phyloP scores from a whole-genome alignment of 2,888 invertebrate genomes.

The Ophion ellenae region DNA sequence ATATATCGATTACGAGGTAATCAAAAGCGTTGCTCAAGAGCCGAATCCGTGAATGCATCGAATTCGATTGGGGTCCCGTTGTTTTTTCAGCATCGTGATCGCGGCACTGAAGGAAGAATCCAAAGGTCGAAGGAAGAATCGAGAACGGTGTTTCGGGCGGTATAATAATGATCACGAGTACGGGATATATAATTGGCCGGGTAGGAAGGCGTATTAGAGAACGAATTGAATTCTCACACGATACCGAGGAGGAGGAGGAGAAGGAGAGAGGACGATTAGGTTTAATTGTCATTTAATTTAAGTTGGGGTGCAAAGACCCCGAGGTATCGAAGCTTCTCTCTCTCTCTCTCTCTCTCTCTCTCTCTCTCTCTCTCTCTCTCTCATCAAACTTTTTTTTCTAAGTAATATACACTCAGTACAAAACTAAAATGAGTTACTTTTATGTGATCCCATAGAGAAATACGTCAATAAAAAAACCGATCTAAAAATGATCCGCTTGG shows the following conservation, averaged over 20 bases:
- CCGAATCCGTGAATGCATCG: no score
- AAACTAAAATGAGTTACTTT: no score
- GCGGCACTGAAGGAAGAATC: not conserved
- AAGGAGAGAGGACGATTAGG: conserved; percentile 7
- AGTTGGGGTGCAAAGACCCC: conserved; percentile 33
- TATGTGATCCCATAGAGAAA: no score
- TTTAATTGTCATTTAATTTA: conserved; percentile 50
- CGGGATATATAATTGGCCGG: conserved; percentile 40
- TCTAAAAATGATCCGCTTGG: no score
- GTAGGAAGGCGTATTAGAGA: conserved; percentile 28
- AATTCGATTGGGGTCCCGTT: no score
- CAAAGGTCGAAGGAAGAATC: no score
- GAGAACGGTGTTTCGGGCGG: conserved; percentile 1
- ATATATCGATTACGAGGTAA: no score
- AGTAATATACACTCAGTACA: not conserved
- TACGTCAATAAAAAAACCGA: no score
- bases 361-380: conserved; percentile 2
- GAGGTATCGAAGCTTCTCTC: conserved; percentile 24
- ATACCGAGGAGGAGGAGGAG: not conserved
- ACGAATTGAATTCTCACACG: conserved; percentile 27
- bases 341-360: conserved; percentile 38
- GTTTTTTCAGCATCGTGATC: no score
- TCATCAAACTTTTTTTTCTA: not conserved
- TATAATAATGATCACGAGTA: not conserved
- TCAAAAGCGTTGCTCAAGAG: no score